Conservation (phyloP, 2,113 vertebrate genomes). For the Crotalus viridis region DNA sequence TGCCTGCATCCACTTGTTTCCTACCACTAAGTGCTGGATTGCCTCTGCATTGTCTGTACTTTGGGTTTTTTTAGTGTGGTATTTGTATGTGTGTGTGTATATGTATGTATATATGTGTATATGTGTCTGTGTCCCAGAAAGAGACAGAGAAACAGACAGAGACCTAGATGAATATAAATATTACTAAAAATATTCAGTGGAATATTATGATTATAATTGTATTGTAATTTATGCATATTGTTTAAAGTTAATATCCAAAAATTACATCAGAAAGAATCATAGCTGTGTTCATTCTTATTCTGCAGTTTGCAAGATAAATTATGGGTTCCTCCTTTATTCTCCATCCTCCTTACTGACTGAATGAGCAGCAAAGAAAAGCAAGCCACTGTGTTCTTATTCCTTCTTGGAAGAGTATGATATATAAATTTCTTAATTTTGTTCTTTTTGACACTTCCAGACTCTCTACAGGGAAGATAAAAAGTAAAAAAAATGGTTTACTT, state of each 20-base stretch:
- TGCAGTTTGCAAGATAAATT: constrained; percentile 36
- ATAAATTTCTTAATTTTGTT: constrained; percentile 66
- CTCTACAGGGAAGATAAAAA: constrained; percentile 40
- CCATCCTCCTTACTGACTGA: constrained; percentile 28
- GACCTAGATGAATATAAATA: background rate
- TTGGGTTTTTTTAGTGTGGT: background rate
- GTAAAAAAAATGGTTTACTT: constrained; percentile 59
- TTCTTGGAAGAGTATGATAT: constrained; percentile 61
- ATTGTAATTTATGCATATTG: constrained; percentile 55
- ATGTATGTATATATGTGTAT: background rate
- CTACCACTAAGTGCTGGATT: background rate
- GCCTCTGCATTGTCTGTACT: background rate
- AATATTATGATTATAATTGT: background rate
- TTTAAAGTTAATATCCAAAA: constrained; percentile 68
- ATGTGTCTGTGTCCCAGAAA: background rate
- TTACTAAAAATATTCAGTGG: constrained; percentile 51
- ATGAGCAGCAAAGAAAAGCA: constrained; percentile 30
- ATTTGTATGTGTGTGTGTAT: background rate
- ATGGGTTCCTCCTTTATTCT: constrained; percentile 36
- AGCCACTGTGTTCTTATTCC: constrained; percentile 29
- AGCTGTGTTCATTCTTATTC: constrained; percentile 28
- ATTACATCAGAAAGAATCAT: constrained; percentile 63
- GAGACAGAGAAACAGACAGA: background rate
- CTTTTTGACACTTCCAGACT: constrained; percentile 42
- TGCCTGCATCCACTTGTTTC: background rate